Evolutionary conservation across 2,797 vertebrate genomes (phyloP), one percentile per base, ranked within the genome.

Genomic region (Argya squamiceps): DNA sequence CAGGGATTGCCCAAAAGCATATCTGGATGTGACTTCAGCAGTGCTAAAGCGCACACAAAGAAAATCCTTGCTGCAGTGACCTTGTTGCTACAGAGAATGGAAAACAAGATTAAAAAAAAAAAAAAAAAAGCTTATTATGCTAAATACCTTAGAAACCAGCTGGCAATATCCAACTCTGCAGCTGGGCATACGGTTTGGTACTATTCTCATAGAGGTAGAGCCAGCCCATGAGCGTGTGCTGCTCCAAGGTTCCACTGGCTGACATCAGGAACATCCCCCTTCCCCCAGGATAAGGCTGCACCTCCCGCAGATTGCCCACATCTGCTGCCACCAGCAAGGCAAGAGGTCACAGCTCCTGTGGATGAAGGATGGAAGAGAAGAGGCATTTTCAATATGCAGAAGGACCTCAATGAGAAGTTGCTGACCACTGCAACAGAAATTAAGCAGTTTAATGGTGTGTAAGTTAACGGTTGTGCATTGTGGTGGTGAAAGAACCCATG

Each of bases 391-490:
- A 56, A 11, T 3, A 15, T 4, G 30, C 11, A 37, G 21, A 52
- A 88, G 16, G 21, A 44, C 60, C 0, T 5, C 46, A 56, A 11
- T 15, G 30, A 92, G n/a, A 75, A 49, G 13, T 1, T 47, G 59
- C 50, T 89, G 50, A 59, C 11, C 22, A 32, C 21, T 34, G n/a
- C 27, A 65, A 32, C 30, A 84, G 81, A 75, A 91, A 49, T 10
- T 13, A 6, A 12, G 15, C 32, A n/a, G 39, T 63, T 56, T 39
- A 59, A 41, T 23, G 47, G 43, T 19, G 30, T 14, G 70, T 47
- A 55, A 47, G 11, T 58, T 69, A 59, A 34, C 0, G 0, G 12
- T 15, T 9, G 5, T 44, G 14, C 13, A 9, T 3, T 49, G 37
- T 1, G 2, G 19, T 55, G 18, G 17, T 43, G 10, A 74, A 86